phyloP scores from a whole-genome alignment of 2,888 invertebrate genomes.

The Lithophane leautieri region DNA sequence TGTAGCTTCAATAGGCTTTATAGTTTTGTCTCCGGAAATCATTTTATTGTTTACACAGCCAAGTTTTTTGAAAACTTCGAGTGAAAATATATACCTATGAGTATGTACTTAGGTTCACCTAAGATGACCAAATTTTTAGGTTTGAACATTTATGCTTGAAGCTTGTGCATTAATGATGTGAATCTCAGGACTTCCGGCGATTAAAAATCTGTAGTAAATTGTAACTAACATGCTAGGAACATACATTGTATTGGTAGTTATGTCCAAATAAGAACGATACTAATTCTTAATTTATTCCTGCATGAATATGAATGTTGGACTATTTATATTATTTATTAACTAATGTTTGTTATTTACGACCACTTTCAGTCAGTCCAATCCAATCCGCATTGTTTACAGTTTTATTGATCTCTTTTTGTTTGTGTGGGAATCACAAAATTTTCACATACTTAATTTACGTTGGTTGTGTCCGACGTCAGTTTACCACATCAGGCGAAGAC shows the following conservation, averaged over 20 bases:
- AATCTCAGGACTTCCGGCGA: not conserved
- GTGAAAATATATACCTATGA: not conserved
- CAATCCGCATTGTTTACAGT: slow-evolving; percentile 22
- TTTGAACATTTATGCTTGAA: not conserved
- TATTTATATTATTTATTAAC: slow-evolving; percentile 31
- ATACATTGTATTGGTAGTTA: not conserved
- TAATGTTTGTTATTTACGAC: slow-evolving; percentile 28
- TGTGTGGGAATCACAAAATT: slow-evolving; percentile 35
- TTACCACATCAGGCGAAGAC: slow-evolving; percentile 56
- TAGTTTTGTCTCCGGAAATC: not conserved
- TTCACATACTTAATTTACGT: slow-evolving; percentile 33
- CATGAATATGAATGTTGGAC: slow-evolving; percentile 52
- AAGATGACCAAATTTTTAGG: not conserved
- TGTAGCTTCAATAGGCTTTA: not conserved
- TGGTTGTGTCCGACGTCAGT: slow-evolving; percentile 7
- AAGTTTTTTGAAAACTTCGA: not conserved
- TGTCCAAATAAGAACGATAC: slow-evolving; percentile 17
- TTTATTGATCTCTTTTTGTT: slow-evolving; percentile 39
- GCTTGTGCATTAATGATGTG: not conserved
- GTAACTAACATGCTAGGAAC: not conserved
- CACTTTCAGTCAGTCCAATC: slow-evolving; percentile 56
- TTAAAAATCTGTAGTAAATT: not conserved
- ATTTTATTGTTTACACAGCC: not conserved
- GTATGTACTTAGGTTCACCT: not conserved
- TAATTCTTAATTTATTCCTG: slow-evolving; percentile 36